phyloP scores from a whole-genome alignment of 1,140 invertebrate genomes.

The Callitettix versicolor region DNA sequence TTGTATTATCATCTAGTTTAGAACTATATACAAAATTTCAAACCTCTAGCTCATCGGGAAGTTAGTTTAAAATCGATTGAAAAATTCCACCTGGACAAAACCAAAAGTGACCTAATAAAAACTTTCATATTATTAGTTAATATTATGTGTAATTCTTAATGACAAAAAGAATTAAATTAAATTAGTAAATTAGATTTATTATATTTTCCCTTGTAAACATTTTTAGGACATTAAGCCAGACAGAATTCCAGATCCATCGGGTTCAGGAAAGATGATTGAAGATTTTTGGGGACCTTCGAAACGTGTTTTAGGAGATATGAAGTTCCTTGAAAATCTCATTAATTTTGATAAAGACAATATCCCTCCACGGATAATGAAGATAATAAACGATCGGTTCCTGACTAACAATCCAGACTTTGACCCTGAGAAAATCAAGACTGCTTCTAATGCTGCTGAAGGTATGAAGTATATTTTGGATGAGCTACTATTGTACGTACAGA shows the following conservation, averaged over 20 bases:
- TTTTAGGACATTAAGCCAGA: constrained; percentile 70
- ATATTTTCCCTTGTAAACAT: too few species aligned
- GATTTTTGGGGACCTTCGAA: constrained; percentile 93
- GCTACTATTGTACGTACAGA: neutral
- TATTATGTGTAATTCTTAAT: too few species aligned
- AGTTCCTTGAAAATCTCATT: constrained; percentile 73
- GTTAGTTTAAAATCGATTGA: too few species aligned
- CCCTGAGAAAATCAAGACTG: constrained; percentile 75
- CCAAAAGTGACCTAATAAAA: too few species aligned
- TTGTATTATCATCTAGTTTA: too few species aligned
- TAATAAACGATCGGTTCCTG: constrained; percentile 69
- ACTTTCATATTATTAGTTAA: too few species aligned
- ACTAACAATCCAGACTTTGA: constrained; percentile 79
- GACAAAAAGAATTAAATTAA: too few species aligned
- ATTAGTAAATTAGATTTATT: too few species aligned
- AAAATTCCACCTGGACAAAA: too few species aligned
- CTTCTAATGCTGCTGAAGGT: constrained; percentile 66
- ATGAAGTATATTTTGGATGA: too few species aligned
- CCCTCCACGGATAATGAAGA: constrained; percentile 66
- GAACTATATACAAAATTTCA: too few species aligned
- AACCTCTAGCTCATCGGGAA: too few species aligned
- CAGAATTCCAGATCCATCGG: constrained; percentile 59
- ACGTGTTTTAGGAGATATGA: constrained; percentile 80
- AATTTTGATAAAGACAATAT: constrained; percentile 91
- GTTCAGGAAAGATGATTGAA: constrained; percentile 64